Evolutionary conservation across 2,888 invertebrate genomes (phyloP).

Genomic region (Melieria picta): DNA sequence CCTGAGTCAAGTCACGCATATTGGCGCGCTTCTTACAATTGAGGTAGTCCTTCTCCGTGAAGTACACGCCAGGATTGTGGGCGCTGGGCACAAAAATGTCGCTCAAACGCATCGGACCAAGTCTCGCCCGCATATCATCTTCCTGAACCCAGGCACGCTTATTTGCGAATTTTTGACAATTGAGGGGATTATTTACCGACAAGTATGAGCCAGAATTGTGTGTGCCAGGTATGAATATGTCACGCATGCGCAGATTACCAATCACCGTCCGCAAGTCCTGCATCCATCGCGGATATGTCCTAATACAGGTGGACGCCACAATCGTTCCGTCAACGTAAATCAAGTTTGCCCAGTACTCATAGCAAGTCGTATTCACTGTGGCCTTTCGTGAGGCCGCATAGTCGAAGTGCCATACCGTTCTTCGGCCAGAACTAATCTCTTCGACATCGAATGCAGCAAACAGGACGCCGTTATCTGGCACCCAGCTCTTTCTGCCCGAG

Average conservation of each 20-base stretch:
- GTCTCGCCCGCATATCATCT: slow-evolving; percentile 47
- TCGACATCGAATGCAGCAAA: too few species aligned
- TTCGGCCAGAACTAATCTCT: too few species aligned
- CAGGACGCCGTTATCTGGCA: too few species aligned
- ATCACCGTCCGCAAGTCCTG: slow-evolving; percentile 65
- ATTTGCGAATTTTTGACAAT: too few species aligned
- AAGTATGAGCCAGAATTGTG: slow-evolving; percentile 75
- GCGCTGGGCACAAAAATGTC: slow-evolving; percentile 59
- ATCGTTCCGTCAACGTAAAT: slow-evolving; percentile 57
- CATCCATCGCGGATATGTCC: slow-evolving; percentile 72
- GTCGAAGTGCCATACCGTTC: too few species aligned
- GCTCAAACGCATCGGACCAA: slow-evolving; percentile 58
- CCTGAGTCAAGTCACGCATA: slow-evolving; percentile 69
- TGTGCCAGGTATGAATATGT: slow-evolving; percentile 76
- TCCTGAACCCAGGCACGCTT: too few species aligned
- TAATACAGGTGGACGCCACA: slow-evolving; percentile 66
- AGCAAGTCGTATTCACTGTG: slow-evolving; percentile 56
- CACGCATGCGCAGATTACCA: slow-evolving; percentile 67
- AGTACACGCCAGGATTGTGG: too few species aligned
- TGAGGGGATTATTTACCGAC: too few species aligned
- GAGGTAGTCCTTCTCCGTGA: too few species aligned
- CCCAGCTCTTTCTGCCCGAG: too few species aligned
- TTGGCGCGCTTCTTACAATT: slow-evolving; percentile 43
- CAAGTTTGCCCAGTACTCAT: slow-evolving; percentile 65
- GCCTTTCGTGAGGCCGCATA: slow-evolving; percentile 52